Evolutionary conservation across 2,888 invertebrate genomes (phyloP).

Genomic region (Tipula vernalis): DNA sequence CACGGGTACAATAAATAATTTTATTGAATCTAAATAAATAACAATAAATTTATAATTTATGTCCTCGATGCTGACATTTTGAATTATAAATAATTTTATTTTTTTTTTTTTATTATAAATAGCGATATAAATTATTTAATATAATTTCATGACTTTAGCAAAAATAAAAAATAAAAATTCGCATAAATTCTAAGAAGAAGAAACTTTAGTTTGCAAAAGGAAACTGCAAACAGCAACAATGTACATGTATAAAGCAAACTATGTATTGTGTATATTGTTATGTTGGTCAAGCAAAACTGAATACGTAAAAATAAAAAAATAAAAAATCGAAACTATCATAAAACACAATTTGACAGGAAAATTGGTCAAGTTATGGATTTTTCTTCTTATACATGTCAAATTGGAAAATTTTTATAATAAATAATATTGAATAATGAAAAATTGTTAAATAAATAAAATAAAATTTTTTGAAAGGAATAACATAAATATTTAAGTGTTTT

Average conservation of each 20-base stretch:
- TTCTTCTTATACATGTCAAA: conserved; percentile 5
- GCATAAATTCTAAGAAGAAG: neutral
- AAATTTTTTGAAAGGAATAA: neutral
- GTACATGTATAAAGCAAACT: neutral
- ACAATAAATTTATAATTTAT: conserved; percentile 6
- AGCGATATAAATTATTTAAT: conserved; percentile 7
- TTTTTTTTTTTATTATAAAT: neutral
- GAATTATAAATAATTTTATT: neutral
- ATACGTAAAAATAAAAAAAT: neutral
- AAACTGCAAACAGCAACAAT: neutral
- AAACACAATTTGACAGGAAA: conserved; percentile 9
- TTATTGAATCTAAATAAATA: neutral
- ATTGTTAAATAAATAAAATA: neutral
- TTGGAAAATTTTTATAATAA: neutral
- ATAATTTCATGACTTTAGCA: neutral
- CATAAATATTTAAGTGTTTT: neutral
- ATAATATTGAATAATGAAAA: conserved; percentile 5
- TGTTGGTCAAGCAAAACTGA: neutral
- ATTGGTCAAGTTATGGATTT: conserved; percentile 1
- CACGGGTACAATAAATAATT: neutral
- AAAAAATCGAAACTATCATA: neutral
- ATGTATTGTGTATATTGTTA: neutral
- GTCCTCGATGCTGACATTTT: conserved; percentile 9
- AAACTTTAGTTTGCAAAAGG: neutral
- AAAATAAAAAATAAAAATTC: neutral